Conservation (phyloP, 2,113 vertebrate species). For the Colistium nudipinnis region DNA sequence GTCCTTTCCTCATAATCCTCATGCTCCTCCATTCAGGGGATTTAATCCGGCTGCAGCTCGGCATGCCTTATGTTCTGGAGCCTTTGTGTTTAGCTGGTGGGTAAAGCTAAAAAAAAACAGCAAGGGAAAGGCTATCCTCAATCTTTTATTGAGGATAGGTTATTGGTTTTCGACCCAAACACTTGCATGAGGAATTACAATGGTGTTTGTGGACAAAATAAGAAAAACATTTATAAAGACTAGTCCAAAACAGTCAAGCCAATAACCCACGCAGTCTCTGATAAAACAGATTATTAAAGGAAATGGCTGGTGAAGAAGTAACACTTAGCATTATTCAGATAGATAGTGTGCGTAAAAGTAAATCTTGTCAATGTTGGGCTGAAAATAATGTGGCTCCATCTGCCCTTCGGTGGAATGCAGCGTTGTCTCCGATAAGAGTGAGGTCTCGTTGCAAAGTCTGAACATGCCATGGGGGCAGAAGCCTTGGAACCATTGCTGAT, state of each 20-base stretch:
- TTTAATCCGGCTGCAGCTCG: conserved; percentile 46
- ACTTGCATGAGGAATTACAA: not conserved
- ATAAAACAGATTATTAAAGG: not conserved
- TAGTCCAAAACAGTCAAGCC: not conserved
- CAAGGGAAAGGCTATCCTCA: conserved; percentile 20
- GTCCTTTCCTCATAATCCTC: conserved; percentile 57
- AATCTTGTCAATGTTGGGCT: conserved; percentile 56
- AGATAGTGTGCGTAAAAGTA: conserved; percentile 56
- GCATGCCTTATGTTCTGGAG: conserved; percentile 53
- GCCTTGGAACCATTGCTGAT: conserved; percentile 54
- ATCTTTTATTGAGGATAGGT: not conserved
- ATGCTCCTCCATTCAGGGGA: conserved; percentile 47
- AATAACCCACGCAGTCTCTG: not conserved
- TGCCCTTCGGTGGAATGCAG: conserved; percentile 65
- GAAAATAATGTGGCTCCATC: conserved; percentile 53
- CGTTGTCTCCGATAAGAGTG: conserved; percentile 59
- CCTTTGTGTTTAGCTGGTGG: conserved; percentile 35
- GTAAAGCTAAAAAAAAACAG: conserved; percentile 35
- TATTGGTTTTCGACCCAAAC: too few species aligned
- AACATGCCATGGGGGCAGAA: conserved; percentile 58
- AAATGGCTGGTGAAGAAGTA: not conserved
- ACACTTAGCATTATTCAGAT: conserved; percentile 1
- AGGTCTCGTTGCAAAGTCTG: conserved; percentile 49
- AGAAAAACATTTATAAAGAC: not conserved
- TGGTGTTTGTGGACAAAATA: not conserved